Evolutionary conservation across 2,113 vertebrate species (phyloP), one percentile per base, ranked within the genome.

Genomic region (Chaetura pelagica): DNA sequence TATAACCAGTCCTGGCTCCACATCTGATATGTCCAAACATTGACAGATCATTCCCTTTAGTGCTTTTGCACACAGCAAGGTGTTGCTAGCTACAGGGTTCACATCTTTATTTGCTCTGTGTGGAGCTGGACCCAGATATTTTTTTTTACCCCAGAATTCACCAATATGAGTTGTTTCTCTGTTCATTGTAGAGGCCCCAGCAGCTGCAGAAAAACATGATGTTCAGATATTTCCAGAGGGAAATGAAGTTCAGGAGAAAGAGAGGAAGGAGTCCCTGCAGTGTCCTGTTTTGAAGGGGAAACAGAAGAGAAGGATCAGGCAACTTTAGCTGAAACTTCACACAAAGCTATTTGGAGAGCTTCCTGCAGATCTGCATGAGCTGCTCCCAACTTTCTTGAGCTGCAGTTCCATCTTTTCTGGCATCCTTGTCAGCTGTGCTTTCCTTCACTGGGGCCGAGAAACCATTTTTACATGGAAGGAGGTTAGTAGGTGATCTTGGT

Each of bases 341-440:
- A 48, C 21, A 52, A 8, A 92, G 26, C 15, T 32, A 0, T 68
- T 44, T 61, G 54, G 32, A 52, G 76, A 23, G 6, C 9, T 40
- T 75, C 27, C 42, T n/a, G 13, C 48, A 72, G 8, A 19, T 93
- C 46, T 84, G 38, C 15, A 38, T 35, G 62, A 55, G 3, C 20
- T 59, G 13, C 23, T 77, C 26, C 49, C 8, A 15, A 9, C 15
- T 73, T 16, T 27, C 35, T 38, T 57, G 82, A 91, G 63, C 35
- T 69, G 34, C 9, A 15, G 14, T 19, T 92, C 35, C 23, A 22
- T 32, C 10, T 44, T 66, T 75, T 58, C 49, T 80, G n/a, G n/a
- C 19, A 12, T 10, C 54, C 35, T 83, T 2, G 1, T n/a, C 46
- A 61, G 30, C 32, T n/a, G 16, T 1, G 0, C 54, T 24, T 73